These are phyloP conservation scores for Rhingia rostrata DNA, from an alignment of 2,888 invertebrate genomes.

Conservation along the genomic window DNA sequence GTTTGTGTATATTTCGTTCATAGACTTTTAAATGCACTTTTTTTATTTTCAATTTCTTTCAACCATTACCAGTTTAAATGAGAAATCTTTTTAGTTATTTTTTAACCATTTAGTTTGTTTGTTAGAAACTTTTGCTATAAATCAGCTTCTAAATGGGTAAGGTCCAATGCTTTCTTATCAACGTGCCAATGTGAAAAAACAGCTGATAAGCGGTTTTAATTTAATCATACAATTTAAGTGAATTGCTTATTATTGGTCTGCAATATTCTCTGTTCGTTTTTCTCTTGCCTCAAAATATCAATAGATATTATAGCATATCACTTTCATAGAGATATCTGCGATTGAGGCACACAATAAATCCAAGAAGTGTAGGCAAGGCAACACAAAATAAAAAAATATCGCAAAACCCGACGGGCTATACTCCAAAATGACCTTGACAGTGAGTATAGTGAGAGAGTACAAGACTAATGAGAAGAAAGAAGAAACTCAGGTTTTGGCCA, in stretches of 20 bases:
- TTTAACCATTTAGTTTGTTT: background rate
- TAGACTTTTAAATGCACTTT: too few species aligned
- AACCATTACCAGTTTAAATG: too few species aligned
- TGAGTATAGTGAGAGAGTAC: conserved; percentile 70
- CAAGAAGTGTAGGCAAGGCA: conserved; percentile 54
- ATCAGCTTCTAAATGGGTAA: conserved; percentile 3
- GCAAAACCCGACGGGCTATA: conserved; percentile 57
- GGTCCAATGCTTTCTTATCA: conserved; percentile 25
- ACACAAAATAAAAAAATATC: conserved; percentile 30
- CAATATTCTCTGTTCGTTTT: background rate
- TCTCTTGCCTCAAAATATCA: background rate
- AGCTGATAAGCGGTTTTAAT: conserved; percentile 16
- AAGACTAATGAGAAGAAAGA: conserved; percentile 71
- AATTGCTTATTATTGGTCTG: background rate
- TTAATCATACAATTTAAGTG: background rate
- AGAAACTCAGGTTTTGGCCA: conserved; percentile 73
- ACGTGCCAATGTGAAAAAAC: conserved; percentile 13
- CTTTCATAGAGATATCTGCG: conserved; percentile 6
- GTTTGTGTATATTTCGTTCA: too few species aligned
- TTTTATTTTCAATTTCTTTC: too few species aligned
- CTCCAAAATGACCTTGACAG: conserved; percentile 73
- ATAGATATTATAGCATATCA: too few species aligned
- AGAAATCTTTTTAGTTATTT: background rate
- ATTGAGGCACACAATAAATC: conserved; percentile 43
- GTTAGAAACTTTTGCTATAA: conserved; percentile 7